Evolutionary conservation across 2,797 vertebrate species (phyloP).

Genomic region (Neomorphus geoffroyi): DNA sequence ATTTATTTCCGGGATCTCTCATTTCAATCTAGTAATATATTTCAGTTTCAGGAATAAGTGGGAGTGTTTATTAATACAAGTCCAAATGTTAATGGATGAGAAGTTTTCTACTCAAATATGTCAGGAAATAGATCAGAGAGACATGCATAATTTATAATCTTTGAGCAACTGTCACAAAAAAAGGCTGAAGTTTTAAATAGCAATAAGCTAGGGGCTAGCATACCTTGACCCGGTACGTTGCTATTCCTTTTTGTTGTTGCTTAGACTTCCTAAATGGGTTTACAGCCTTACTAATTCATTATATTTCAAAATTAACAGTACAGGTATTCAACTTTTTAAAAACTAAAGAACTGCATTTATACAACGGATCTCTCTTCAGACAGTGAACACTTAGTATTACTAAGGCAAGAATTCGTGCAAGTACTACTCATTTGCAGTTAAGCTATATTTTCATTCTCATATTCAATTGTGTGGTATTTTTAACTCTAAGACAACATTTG

Average conservation of each 20-base stretch:
- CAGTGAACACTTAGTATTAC: background rate
- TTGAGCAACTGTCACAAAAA: background rate
- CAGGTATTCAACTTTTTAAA: background rate
- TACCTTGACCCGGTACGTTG: fast-evolving
- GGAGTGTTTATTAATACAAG: background rate
- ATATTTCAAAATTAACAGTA: background rate
- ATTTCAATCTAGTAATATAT: background rate
- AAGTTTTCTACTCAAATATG: background rate
- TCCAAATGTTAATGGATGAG: background rate
- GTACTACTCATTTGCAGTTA: background rate
- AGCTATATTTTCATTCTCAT: background rate
- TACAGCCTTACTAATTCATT: background rate
- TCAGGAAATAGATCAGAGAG: background rate
- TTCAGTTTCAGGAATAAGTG: background rate
- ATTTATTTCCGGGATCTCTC: background rate
- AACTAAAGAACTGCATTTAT: background rate
- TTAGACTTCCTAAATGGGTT: background rate
- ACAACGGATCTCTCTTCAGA: background rate
- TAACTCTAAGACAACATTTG: background rate
- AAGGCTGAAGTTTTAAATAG: background rate
- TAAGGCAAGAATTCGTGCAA: background rate
- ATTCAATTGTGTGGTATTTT: background rate
- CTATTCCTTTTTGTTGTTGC: background rate
- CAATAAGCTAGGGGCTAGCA: background rate
- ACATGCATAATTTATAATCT: background rate